phyloP scores from a whole-genome alignment of 23 tunicate genomes.

The Clavelina lepadiformis region DNA sequence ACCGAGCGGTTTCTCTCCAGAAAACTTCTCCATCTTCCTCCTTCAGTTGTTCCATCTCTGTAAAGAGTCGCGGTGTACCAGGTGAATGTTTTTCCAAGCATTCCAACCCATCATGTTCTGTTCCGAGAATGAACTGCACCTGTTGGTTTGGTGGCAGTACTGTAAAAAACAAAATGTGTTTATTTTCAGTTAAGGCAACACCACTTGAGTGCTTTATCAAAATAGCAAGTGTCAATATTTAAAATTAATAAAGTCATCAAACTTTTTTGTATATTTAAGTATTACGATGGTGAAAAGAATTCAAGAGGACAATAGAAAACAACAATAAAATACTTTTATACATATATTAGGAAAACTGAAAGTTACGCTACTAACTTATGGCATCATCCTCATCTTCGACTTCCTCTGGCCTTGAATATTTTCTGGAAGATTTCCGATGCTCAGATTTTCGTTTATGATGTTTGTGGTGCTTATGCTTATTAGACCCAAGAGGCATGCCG shows the following conservation, averaged over 20 bases:
- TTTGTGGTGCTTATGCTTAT: slow-evolving; percentile 54
- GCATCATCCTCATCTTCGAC: slow-evolving; percentile 33
- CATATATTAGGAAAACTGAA: too few relatives aligned
- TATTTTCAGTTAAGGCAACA: background rate
- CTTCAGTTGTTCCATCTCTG: slow-evolving; percentile 83
- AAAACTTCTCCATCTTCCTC: slow-evolving; percentile 56
- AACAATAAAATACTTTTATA: too few relatives aligned
- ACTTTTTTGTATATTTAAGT: too few relatives aligned
- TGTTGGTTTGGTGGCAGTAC: slow-evolving; percentile 83
- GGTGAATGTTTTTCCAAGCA: too few relatives aligned
- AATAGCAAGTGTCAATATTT: background rate
- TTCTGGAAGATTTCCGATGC: slow-evolving; percentile 15
- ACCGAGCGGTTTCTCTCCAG: slow-evolving; percentile 95
- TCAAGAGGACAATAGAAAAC: too few relatives aligned
- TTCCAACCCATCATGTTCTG: slow-evolving; percentile 17
- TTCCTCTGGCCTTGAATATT: background rate
- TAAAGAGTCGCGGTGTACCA: slow-evolving; percentile 73
- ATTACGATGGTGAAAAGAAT: too few relatives aligned
- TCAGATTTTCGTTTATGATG: slow-evolving; percentile 45
- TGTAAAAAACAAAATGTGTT: background rate
- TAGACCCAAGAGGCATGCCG: slow-evolving; percentile 51
- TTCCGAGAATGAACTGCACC: slow-evolving; percentile 83
- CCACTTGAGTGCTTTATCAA: too few relatives aligned
- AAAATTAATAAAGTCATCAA: background rate
- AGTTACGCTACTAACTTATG: slow-evolving; percentile 1